Evolutionary conservation across 2,888 invertebrate genomes (phyloP).

Genomic region (Ichneumon xanthorius): DNA sequence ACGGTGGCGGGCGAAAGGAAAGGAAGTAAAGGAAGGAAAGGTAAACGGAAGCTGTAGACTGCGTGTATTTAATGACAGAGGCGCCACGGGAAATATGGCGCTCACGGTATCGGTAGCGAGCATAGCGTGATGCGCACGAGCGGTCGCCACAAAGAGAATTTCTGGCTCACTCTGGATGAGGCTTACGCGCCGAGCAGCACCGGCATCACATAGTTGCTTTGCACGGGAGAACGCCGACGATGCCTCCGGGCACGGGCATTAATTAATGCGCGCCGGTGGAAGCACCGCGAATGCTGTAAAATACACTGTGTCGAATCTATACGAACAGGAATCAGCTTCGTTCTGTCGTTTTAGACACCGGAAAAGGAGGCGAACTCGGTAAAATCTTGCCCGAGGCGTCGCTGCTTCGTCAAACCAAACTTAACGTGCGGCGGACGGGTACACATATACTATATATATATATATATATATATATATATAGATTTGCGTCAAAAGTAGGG

Average conservation of each 20-base stretch:
- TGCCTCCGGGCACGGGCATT: constrained; percentile 35
- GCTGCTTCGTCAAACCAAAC: not conserved
- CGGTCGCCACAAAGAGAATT: constrained; percentile 64
- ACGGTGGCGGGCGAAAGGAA: constrained; percentile 26
- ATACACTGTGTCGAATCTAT: constrained; percentile 1
- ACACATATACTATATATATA: not conserved
- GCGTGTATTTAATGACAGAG: constrained; percentile 38
- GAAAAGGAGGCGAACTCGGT: not conserved
- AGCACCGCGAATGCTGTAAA: constrained; percentile 18
- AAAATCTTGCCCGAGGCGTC: not conserved
- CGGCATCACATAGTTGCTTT: constrained; percentile 24
- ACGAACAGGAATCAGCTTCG: not conserved
- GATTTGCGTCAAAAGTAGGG: not conserved
- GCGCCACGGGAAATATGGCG: constrained; percentile 29
- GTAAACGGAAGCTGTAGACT: constrained; percentile 51
- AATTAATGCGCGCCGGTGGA: constrained; percentile 38
- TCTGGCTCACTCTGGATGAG: constrained; percentile 43
- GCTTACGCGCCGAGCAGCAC: constrained; percentile 19
- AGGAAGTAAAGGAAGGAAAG: constrained; percentile 27
- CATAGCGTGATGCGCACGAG: constrained; percentile 27
- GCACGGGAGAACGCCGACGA: constrained; percentile 16
- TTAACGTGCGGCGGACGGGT: not conserved
- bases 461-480: not conserved
- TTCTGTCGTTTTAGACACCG: constrained; percentile 16
- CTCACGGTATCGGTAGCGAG: constrained; percentile 36